Percentiles rank a stretch among this genome's conserved stretches.
Evolutionary conservation across 2,797 vertebrate species (phyloP).

Genomic region (Hemitrygon akajei): DNA sequence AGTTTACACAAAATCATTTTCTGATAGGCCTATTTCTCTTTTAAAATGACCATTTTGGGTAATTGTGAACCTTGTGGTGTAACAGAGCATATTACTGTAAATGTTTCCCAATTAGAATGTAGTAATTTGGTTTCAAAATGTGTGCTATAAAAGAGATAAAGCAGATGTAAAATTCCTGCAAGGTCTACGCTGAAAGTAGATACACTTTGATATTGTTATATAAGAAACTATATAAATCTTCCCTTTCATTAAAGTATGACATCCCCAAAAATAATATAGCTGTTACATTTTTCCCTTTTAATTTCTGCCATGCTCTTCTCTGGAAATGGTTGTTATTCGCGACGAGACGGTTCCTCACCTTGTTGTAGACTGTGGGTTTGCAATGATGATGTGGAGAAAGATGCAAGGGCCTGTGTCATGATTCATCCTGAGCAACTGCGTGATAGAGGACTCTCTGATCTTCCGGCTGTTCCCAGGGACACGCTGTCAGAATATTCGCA

Average conservation of each 20-base stretch:
- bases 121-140: conserved; percentile 30
- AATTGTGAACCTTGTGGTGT: conserved; percentile 15
- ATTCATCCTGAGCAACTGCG: no score
- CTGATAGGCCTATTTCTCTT: not conserved
- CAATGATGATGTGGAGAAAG: no score
- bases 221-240: conserved; percentile 4
- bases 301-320: not conserved
- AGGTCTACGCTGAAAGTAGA: not conserved
- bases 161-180: conserved; percentile 16
- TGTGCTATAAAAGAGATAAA: not conserved
- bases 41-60: not conserved
- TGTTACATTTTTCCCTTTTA: not conserved
- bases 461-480: no score
- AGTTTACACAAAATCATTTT: not conserved
- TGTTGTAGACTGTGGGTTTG: no score
- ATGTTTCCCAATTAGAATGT: conserved; percentile 30
- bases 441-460: no score
- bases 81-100: not conserved
- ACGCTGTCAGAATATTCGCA: no score
- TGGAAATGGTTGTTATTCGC: not conserved
- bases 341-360: no score
- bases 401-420: no score
- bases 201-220: not conserved
- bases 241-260: not conserved
- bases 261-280: not conserved